phyloP scores from a whole-genome alignment of 2,113 vertebrate genomes.

The Cyprinodon variegatus region DNA sequence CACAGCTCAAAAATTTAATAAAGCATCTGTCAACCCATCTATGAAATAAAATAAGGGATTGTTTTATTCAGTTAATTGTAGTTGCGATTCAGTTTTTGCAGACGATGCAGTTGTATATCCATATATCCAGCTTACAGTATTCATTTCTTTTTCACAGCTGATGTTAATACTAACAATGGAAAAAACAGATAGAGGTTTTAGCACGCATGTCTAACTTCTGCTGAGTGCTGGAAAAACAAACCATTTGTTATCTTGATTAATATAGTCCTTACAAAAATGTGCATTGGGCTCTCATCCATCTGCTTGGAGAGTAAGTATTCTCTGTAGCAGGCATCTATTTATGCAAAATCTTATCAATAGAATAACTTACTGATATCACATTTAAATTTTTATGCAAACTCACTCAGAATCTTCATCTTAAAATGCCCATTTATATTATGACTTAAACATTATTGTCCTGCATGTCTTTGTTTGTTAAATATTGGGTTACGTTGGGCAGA shows the following conservation, averaged over 20 bases:
- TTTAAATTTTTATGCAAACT: not conserved
- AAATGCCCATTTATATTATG: not conserved
- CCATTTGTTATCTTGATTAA: not conserved
- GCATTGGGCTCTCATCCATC: not conserved
- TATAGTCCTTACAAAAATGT: not conserved
- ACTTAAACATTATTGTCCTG: not conserved
- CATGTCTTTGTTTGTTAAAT: not conserved
- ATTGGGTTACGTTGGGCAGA: not conserved
- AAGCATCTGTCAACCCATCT: too few relatives aligned
- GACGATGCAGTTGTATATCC: too few relatives aligned
- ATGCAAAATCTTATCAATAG: not conserved
- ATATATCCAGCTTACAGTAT: too few relatives aligned
- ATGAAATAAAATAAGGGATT: too few relatives aligned
- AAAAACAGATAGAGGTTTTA: too few relatives aligned
- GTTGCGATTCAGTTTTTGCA: too few relatives aligned
- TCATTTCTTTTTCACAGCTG: too few relatives aligned
- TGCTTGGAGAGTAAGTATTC: not conserved
- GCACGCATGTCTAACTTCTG: too few relatives aligned
- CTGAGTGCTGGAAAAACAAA: not conserved
- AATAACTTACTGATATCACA: not conserved
- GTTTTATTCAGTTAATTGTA: too few relatives aligned
- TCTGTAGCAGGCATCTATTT: not conserved
- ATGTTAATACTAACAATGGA: too few relatives aligned
- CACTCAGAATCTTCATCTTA: not conserved
- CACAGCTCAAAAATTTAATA: too few relatives aligned